Conservation (phyloP, 2,113 vertebrate genomes). For the Oryzias woworae region DNA sequence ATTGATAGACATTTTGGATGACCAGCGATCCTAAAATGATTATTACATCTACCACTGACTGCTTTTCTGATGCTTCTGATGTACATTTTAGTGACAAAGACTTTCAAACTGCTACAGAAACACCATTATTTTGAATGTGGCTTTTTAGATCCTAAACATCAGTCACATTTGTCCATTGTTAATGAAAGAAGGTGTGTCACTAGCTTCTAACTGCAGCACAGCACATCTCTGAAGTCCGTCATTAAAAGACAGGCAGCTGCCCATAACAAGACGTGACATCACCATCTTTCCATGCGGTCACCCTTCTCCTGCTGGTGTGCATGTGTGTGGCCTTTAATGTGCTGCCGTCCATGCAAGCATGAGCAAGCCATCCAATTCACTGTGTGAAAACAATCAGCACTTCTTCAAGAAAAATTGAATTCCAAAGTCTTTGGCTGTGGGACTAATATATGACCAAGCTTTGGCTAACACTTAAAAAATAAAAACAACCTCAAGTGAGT, state of each 20-base stretch:
- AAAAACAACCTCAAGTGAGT: background rate
- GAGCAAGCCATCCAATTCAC: conserved; percentile 27
- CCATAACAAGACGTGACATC: conserved; percentile 40
- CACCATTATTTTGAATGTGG: too few species aligned
- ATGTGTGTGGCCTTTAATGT: conserved; percentile 37
- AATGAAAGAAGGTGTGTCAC: conserved; percentile 1
- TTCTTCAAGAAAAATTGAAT: conserved; percentile 30
- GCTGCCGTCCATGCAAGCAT: background rate
- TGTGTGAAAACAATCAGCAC: conserved; percentile 32
- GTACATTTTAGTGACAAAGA: too few species aligned
- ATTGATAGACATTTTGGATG: too few species aligned
- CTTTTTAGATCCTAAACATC: background rate
- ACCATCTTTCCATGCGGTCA: conserved; percentile 1
- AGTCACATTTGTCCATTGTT: conserved; percentile 1
- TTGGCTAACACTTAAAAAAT: conserved; percentile 22
- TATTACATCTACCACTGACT: too few species aligned
- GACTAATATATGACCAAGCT: conserved; percentile 21
- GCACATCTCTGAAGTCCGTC: background rate
- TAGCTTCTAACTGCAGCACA: background rate
- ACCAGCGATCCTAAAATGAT: too few species aligned
- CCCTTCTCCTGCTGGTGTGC: conserved; percentile 33
- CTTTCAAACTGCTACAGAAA: background rate
- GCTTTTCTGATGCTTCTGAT: too few species aligned
- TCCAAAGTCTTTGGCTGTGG: conserved; percentile 10
- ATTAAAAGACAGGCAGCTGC: conserved; percentile 23